Conservation (phyloP, 1,140 invertebrate species). For the Pseudoatta argentina region DNA sequence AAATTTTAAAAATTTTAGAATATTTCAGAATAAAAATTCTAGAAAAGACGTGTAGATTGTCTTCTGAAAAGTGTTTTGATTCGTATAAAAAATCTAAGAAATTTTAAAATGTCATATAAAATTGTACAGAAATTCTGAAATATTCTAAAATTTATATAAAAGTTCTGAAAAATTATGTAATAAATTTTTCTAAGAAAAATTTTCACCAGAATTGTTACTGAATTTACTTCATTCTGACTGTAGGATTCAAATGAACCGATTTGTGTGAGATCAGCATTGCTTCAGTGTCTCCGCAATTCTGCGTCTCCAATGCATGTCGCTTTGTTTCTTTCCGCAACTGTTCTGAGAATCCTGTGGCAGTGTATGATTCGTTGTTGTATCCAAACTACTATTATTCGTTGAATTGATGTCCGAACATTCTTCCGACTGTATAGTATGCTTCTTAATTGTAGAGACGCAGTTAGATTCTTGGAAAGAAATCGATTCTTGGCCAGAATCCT, state of each 20-base stretch:
- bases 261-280: background rate
- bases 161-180: too few species aligned
- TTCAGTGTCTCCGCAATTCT: constrained; percentile 76
- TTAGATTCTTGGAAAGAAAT: constrained; percentile 58
- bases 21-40: too few species aligned
- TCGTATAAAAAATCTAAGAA: too few species aligned
- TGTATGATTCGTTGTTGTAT: constrained; percentile 14
- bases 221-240: background rate
- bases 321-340: constrained; percentile 39
- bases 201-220: too few species aligned
- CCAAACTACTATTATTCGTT: background rate
- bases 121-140: too few species aligned
- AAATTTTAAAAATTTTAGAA: too few species aligned
- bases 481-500: constrained; percentile 3
- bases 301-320: constrained; percentile 73
- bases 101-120: too few species aligned
- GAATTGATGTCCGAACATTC: background rate
- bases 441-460: constrained; percentile 76
- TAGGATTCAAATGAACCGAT: background rate
- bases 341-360: constrained; percentile 36
- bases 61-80: too few species aligned
- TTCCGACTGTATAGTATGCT: constrained; percentile 28
- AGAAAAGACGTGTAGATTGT: too few species aligned
- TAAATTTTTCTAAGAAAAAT: too few species aligned
- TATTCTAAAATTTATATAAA: too few species aligned